Evolutionary conservation across 2,888 invertebrate genomes (phyloP).

Genomic region (Dioctria linearis): DNA sequence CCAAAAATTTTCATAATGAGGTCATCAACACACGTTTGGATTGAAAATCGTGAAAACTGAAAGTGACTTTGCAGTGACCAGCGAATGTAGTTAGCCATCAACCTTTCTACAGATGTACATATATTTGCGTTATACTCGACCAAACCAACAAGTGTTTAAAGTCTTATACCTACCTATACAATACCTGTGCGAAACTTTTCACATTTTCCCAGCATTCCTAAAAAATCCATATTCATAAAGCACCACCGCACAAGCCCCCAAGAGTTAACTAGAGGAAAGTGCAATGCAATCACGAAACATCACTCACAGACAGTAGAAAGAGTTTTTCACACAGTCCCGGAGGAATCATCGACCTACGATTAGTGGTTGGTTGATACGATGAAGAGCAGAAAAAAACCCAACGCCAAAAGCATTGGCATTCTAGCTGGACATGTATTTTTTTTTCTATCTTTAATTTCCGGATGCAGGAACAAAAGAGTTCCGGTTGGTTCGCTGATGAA

Average conservation of each 20-base stretch:
- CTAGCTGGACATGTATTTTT: slow-evolving; percentile 6
- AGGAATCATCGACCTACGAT: slow-evolving; percentile 56
- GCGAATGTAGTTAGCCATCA: not conserved
- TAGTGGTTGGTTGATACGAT: slow-evolving; percentile 30
- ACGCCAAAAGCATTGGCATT: slow-evolving; percentile 15
- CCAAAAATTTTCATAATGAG: slow-evolving; percentile 25
- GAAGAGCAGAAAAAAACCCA: not conserved
- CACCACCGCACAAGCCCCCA: not conserved
- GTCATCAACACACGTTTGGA: slow-evolving; percentile 23
- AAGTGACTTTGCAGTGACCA: slow-evolving; percentile 51
- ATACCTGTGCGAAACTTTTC: slow-evolving; percentile 7
- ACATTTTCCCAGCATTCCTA: slow-evolving; percentile 32
- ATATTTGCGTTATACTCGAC: slow-evolving; percentile 31
- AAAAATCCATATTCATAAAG: slow-evolving; percentile 55
- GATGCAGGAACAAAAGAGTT: slow-evolving; percentile 64
- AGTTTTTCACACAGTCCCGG: slow-evolving; percentile 21
- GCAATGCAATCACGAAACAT: slow-evolving; percentile 19
- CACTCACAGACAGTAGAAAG: not conserved
- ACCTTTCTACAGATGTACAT: slow-evolving; percentile 34
- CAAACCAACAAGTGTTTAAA: not conserved
- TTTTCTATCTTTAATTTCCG: slow-evolving; percentile 60
- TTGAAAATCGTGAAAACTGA: slow-evolving; percentile 54
- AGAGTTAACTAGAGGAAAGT: not conserved
- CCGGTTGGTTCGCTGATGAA: slow-evolving; percentile 62
- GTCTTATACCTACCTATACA: not conserved